These are phyloP conservation scores for Cariama cristata DNA, from an alignment of 2,113 vertebrate genomes.

Conservation along the genomic window DNA sequence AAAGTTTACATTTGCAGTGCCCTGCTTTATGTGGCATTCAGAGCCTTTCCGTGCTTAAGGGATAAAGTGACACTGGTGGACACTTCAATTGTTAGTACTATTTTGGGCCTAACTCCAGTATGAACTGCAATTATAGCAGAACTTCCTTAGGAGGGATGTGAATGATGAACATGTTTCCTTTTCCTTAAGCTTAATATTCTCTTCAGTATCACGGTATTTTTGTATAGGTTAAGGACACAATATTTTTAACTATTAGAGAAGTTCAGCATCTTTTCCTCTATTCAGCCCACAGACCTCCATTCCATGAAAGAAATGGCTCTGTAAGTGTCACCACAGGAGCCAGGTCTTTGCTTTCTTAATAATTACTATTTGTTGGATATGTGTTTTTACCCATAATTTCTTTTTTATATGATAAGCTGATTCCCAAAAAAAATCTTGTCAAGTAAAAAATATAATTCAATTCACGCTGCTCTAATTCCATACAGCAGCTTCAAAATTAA, in stretches of 20 bases:
- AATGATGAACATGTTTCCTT: constrained; percentile 40
- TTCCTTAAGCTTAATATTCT: constrained; percentile 36
- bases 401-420: neutral
- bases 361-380: neutral
- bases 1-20: constrained; percentile 1
- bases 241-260: constrained; percentile 29
- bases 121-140: neutral
- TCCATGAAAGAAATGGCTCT: neutral
- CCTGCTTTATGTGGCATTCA: constrained; percentile 29
- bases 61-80: neutral
- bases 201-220: neutral
- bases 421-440: neutral
- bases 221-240: neutral
- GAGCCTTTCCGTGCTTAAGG: neutral
- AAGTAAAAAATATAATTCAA: neutral
- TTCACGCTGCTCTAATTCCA: neutral
- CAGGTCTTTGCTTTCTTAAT: neutral
- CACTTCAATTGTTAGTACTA: constrained; percentile 21
- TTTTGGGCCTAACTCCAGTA: constrained; percentile 16
- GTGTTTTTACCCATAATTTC: neutral
- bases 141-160: constrained; percentile 62
- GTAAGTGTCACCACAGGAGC: neutral
- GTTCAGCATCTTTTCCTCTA: neutral
- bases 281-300: neutral
- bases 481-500: neutral